Evolutionary conservation across 2,888 invertebrate species (phyloP).

Genomic region (Poecilus cupreus): DNA sequence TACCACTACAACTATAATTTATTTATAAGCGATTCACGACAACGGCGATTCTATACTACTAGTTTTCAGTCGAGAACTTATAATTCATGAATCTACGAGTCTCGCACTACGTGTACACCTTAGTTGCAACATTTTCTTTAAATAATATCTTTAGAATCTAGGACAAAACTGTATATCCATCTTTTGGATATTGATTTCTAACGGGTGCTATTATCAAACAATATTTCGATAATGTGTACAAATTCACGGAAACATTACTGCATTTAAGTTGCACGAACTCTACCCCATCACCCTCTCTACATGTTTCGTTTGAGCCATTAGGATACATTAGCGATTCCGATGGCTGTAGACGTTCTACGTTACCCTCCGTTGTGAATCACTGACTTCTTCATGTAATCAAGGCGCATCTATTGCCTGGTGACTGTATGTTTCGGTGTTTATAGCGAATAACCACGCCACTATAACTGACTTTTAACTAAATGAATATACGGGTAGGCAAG

Average conservation of each 20-base stretch:
- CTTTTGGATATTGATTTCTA: background rate
- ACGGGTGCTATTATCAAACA: background rate
- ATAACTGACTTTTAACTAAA: conserved; percentile 48
- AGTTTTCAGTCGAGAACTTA: too few species aligned
- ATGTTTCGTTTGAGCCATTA: background rate
- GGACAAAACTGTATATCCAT: too few species aligned
- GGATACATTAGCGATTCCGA: conserved; percentile 31
- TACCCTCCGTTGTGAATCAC: conserved; percentile 11
- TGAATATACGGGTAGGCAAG: conserved; percentile 14
- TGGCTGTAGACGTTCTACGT: background rate
- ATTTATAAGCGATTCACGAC: too few species aligned
- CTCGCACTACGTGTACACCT: too few species aligned
- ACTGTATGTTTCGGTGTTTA: conserved; percentile 5
- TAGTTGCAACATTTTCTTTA: too few species aligned
- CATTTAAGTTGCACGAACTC: conserved; percentile 16
- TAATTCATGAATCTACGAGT: too few species aligned
- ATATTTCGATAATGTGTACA: conserved; percentile 6
- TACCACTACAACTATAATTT: background rate
- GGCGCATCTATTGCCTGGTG: background rate
- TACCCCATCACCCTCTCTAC: background rate
- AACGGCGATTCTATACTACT: too few species aligned
- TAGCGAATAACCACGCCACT: conserved; percentile 45
- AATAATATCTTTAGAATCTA: too few species aligned
- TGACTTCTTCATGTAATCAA: conserved; percentile 22
- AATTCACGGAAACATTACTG: background rate